A percentile compares a stretch with the other conserved stretches of the same genome.
These are phyloP conservation scores for Bathybates hornii DNA, from an alignment of 2,113 vertebrate genomes.

Conservation along the genomic window DNA sequence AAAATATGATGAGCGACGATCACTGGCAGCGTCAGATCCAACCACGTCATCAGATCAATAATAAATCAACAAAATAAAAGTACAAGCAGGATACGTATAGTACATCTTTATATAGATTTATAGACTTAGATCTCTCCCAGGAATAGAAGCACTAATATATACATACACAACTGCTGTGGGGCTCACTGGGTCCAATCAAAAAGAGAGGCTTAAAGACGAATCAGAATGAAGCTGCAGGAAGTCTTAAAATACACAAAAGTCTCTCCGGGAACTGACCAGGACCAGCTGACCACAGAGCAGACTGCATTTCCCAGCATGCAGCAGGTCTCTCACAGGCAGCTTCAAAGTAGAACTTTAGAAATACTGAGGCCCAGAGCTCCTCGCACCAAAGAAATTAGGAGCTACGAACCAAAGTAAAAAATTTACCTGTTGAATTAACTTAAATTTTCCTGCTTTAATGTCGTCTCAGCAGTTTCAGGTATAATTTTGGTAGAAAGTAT, in stretches of 20 bases:
- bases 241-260: background rate
- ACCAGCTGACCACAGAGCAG: background rate
- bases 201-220: background rate
- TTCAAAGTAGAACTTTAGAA: background rate
- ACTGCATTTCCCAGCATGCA: constrained; percentile 58
- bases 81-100: constrained; percentile 51
- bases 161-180: constrained; percentile 7
- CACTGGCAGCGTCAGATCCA: background rate
- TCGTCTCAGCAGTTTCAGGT: background rate
- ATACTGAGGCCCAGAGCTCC: background rate
- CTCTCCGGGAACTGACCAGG: background rate
- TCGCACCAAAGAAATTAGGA: background rate
- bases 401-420: background rate
- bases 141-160: constrained; percentile 29
- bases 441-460: background rate
- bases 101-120: constrained; percentile 34
- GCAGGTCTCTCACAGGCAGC: background rate
- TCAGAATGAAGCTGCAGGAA: constrained; percentile 20
- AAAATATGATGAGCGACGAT: constrained; percentile 39
- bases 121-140: constrained; percentile 51
- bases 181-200: background rate
- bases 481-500: background rate
- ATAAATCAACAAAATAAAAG: constrained; percentile 41
- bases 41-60: constrained; percentile 16
- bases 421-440: background rate